Evolutionary conservation across 1,140 invertebrate species (phyloP).

Genomic region (Hycleus phaleratus): DNA sequence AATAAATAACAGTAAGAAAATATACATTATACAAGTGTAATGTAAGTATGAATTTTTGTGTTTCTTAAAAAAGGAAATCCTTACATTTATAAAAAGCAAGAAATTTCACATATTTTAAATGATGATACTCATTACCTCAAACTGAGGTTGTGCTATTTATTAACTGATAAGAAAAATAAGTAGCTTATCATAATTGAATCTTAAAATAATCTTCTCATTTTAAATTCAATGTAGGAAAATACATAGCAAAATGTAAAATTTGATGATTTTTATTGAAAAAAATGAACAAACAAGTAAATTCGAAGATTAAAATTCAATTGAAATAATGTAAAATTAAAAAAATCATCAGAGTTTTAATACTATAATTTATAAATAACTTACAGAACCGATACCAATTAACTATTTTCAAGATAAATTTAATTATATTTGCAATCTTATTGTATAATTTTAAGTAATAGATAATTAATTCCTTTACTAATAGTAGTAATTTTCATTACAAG

Average conservation of each 20-base stretch:
- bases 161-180: conserved; percentile 35
- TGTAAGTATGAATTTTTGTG: conserved; percentile 17
- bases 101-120: conserved; percentile 15
- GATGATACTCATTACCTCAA: neutral
- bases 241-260: neutral
- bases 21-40: too few species aligned
- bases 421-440: too few species aligned
- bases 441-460: too few species aligned
- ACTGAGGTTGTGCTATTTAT: conserved; percentile 23
- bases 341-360: too few species aligned
- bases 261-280: neutral
- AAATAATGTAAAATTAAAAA: neutral
- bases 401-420: too few species aligned
- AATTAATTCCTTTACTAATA: too few species aligned
- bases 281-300: neutral
- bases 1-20: neutral
- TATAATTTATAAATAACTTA: too few species aligned
- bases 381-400: too few species aligned
- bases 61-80: conserved; percentile 21
- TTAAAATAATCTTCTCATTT: conserved; percentile 1
- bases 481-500: too few species aligned
- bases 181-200: conserved; percentile 37
- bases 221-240: neutral
- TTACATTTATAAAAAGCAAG: conserved; percentile 20
- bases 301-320: neutral